Percentiles rank a stretch among this genome's conserved stretches.
phyloP scores from a whole-genome alignment of 2,888 invertebrate genomes.

The Torymus aiolomorphi region DNA sequence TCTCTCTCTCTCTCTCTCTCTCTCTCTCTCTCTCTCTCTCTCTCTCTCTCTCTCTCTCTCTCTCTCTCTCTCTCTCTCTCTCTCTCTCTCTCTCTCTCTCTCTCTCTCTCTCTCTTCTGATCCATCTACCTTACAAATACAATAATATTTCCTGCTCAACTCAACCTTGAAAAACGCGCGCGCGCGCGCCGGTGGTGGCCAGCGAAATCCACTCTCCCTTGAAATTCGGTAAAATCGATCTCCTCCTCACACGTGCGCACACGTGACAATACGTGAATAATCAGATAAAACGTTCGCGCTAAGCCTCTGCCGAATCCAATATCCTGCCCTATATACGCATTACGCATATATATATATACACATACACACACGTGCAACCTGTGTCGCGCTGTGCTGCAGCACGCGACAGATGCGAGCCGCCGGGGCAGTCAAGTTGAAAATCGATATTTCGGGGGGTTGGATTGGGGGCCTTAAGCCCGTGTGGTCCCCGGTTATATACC shows the following conservation, averaged over 20 bases:
- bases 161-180: no score
- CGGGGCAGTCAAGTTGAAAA: constrained; percentile 67
- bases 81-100: not conserved
- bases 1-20: not conserved
- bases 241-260: not conserved
- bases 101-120: not conserved
- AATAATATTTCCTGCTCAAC: no score
- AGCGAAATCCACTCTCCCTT: not conserved
- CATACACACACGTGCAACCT: no score
- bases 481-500: constrained; percentile 37
- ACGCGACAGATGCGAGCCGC: constrained; percentile 66
- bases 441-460: constrained; percentile 66
- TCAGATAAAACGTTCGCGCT: constrained; percentile 24
- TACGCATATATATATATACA: no score
- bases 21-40: not conserved
- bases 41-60: not conserved
- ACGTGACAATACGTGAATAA: constrained; percentile 30
- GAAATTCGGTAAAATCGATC: constrained; percentile 8
- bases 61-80: not conserved
- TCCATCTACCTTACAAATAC: not conserved
- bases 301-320: not conserved
- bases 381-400: no score
- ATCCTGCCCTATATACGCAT: no score
- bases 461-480: constrained; percentile 37
- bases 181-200: not conserved